Evolutionary conservation across 1,140 invertebrate species (phyloP), one percentile per base, ranked within the genome.

Genomic region (Hyphantria cunea): DNA sequence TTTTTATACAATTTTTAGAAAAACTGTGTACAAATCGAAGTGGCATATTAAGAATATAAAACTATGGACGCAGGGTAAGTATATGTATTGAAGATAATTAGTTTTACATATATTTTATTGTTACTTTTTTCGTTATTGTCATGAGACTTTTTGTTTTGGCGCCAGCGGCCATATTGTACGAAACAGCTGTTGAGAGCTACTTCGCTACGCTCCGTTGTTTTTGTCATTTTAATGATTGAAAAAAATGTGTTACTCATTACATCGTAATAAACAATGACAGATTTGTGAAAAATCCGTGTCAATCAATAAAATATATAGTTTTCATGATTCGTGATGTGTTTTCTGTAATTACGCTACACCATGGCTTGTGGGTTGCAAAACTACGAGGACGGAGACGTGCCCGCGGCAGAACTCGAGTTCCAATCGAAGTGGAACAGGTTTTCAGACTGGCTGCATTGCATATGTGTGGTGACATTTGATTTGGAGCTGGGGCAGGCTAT

Each of bases 381-480:
- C 66, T 78, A 79, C 58, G 81, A 74, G 55, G 80, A 83, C 66
- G 75, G 66, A 79, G 80, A 88, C 63, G 61, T 90, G 69, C 67
- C 75, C 65, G 67, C 72, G 45, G 84, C 80, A 61, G 86, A 89
- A 66, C 67, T 56, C 32, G 86, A 90, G 44, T 89, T 82, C 69
- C 73, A 78, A 72, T 54, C 70, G 49, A 89, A 90, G 81, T 92
- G 90, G 90, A 80, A 77, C 62, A 86, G 86, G 71, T 97, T 99
- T 90, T 94, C 94, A 32, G 96, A 98, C 86, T 99, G 98, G 98
- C 93, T 99, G 60, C 96, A 99, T 88, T 99, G 97, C 83, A 96
- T 99, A 68, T 98, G 97, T 91, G 95, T 99, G 63, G 98, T 99
- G 44, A 99, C 98, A 4, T 99, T 99, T 92, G 98, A 99, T 92